Evolutionary conservation across 2,797 vertebrate species (phyloP).

Genomic region (Odontamblyopus rebecca): DNA sequence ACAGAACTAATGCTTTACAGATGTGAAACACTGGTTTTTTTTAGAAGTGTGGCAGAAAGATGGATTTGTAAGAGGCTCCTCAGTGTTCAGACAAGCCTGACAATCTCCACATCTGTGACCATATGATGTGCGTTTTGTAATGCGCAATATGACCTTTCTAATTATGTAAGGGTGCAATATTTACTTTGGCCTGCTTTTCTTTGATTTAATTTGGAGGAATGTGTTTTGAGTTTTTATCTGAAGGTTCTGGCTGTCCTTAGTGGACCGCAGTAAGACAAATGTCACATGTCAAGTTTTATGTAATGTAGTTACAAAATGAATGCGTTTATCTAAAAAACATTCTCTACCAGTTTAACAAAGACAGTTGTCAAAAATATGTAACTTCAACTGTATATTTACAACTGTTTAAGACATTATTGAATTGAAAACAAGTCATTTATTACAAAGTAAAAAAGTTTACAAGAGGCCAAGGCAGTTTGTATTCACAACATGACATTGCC

Average conservation of each 20-base stretch:
- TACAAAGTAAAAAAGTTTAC: slow-evolving; percentile 66
- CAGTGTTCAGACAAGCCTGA: slow-evolving; percentile 35
- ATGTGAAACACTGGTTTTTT: slow-evolving; percentile 50
- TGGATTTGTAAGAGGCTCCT: slow-evolving; percentile 13
- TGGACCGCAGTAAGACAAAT: slow-evolving; percentile 54
- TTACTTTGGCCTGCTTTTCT: neutral
- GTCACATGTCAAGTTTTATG: slow-evolving; percentile 64
- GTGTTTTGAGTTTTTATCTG: too few relatives aligned
- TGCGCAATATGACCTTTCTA: neutral
- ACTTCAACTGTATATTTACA: slow-evolving; percentile 24
- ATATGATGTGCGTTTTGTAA: neutral
- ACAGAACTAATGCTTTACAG: slow-evolving; percentile 68
- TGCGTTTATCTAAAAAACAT: too few relatives aligned
- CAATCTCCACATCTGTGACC: slow-evolving; percentile 23
- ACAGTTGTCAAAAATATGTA: neutral
- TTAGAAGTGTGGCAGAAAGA: slow-evolving; percentile 24
- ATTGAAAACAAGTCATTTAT: slow-evolving; percentile 60
- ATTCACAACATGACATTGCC: slow-evolving; percentile 25
- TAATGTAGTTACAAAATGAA: slow-evolving; percentile 24
- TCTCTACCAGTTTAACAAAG: too few relatives aligned
- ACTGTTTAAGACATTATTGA: slow-evolving; percentile 35
- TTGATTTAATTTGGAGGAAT: neutral
- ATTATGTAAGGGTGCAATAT: neutral
- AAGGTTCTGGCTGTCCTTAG: slow-evolving; percentile 74
- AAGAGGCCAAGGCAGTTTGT: slow-evolving; percentile 68